Evolutionary conservation across 2,113 vertebrate genomes (phyloP).

Genomic region (Dissostichus mawsoni): DNA sequence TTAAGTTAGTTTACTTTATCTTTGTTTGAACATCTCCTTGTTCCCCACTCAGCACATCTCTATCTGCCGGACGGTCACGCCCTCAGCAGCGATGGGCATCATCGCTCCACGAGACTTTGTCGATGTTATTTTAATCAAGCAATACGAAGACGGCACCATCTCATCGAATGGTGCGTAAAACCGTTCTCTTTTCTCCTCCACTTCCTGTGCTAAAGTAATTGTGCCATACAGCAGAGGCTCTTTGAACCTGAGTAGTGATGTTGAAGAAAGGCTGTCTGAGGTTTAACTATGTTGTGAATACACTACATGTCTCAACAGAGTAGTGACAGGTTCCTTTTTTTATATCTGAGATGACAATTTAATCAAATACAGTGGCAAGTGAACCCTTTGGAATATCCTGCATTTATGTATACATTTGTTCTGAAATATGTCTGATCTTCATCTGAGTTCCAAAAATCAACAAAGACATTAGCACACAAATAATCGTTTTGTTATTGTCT

Average conservation of each 20-base stretch:
- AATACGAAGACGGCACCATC: conserved; percentile 90
- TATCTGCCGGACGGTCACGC: conserved; percentile 90
- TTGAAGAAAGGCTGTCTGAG: not conserved
- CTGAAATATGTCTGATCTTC: no score
- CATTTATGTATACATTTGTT: no score
- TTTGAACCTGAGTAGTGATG: not conserved
- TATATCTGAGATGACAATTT: no score
- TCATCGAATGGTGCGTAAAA: conserved; percentile 89
- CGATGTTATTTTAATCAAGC: conserved; percentile 89
- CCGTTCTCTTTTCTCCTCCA: not conserved
- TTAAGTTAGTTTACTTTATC: not conserved
- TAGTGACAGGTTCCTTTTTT: not conserved
- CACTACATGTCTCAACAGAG: not conserved
- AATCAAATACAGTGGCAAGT: no score
- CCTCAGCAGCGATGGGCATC: conserved; percentile 93
- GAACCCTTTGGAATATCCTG: no score
- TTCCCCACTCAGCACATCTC: conserved; percentile 82
- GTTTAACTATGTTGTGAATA: not conserved
- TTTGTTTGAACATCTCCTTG: conserved; percentile 19
- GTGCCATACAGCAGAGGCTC: not conserved
- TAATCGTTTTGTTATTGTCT: no score
- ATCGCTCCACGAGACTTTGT: conserved; percentile 96
- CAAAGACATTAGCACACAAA: no score
- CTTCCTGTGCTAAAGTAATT: not conserved
- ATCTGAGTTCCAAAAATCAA: no score